phyloP scores from a whole-genome alignment of 2,797 vertebrate genomes.

The Xenopus petersii region DNA sequence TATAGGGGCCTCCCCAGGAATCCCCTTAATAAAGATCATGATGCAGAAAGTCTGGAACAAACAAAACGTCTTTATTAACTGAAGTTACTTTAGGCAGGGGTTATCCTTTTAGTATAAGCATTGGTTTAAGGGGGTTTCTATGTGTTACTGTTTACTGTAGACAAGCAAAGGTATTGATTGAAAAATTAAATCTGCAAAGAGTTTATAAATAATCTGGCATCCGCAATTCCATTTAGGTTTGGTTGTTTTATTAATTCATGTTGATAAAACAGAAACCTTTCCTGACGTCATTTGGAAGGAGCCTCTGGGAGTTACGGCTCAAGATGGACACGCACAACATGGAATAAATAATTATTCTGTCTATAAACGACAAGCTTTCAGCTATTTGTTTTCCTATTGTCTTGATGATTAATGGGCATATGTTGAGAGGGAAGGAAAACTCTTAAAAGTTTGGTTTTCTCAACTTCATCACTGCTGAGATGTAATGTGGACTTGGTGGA shows the following conservation, averaged over 20 bases:
- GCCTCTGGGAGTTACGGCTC: background rate
- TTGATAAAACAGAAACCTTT: background rate
- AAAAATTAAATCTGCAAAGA: background rate
- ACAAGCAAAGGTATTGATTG: no score
- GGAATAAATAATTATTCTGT: slow-evolving; percentile 11
- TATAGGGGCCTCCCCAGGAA: no score
- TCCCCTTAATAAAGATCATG: no score
- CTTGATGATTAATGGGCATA: slow-evolving; percentile 27
- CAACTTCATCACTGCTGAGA: slow-evolving; percentile 1
- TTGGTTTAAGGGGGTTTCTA: no score
- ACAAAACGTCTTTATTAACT: no score
- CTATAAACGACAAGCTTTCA: slow-evolving; percentile 14
- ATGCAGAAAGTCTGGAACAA: no score
- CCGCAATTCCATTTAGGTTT: background rate
- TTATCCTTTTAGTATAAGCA: no score
- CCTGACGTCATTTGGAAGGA: background rate
- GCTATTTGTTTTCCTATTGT: slow-evolving; percentile 17
- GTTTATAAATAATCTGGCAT: background rate
- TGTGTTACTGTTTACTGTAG: no score
- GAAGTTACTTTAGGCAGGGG: no score
- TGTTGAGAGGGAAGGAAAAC: slow-evolving; percentile 3
- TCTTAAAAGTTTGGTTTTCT: slow-evolving; percentile 7
- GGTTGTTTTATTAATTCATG: background rate
- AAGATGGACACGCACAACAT: background rate
- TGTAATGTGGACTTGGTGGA: no score